These are phyloP conservation scores for Heteromurus nitidus DNA, from an alignment of 2,888 invertebrate species.

Conservation along the genomic window DNA sequence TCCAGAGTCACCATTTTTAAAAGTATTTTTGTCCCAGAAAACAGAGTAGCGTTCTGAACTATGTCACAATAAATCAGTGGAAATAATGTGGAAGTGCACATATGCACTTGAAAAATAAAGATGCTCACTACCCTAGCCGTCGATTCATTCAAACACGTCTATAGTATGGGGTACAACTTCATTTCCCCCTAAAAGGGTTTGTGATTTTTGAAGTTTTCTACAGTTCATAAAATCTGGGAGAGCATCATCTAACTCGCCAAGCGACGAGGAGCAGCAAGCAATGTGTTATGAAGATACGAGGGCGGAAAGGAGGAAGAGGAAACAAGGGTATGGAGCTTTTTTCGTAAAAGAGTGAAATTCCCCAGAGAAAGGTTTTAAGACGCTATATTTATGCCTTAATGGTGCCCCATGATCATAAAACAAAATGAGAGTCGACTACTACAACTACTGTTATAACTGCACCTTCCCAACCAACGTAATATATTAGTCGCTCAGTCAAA, in stretches of 20 bases:
- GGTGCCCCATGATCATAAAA: constrained; percentile 62
- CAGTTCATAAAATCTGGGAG: constrained; percentile 60
- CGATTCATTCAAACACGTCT: neutral
- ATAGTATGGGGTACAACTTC: no score
- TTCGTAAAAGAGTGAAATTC: constrained; percentile 47
- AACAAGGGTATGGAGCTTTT: constrained; percentile 33
- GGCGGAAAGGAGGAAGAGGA: constrained; percentile 21
- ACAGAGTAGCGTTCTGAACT: neutral
- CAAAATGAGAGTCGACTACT: constrained; percentile 55
- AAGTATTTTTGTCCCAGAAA: neutral
- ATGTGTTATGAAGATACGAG: constrained; percentile 34
- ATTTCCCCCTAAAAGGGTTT: constrained; percentile 20
- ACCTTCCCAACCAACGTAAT: constrained; percentile 9
- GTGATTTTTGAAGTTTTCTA: constrained; percentile 49
- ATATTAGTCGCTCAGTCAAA: neutral
- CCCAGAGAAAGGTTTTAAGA: constrained; percentile 58
- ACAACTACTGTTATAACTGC: constrained; percentile 35
- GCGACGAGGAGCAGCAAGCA: neutral
- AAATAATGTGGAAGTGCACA: constrained; percentile 33
- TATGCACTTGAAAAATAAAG: neutral
- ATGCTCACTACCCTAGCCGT: neutral
- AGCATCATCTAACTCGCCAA: constrained; percentile 25
- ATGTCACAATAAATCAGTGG: constrained; percentile 30
- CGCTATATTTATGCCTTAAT: constrained; percentile 62
- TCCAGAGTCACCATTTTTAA: no score